Base-by-base conservation (phyloP, 2,888 invertebrate genomes). In the Hypsopygia costalis region DNA sequence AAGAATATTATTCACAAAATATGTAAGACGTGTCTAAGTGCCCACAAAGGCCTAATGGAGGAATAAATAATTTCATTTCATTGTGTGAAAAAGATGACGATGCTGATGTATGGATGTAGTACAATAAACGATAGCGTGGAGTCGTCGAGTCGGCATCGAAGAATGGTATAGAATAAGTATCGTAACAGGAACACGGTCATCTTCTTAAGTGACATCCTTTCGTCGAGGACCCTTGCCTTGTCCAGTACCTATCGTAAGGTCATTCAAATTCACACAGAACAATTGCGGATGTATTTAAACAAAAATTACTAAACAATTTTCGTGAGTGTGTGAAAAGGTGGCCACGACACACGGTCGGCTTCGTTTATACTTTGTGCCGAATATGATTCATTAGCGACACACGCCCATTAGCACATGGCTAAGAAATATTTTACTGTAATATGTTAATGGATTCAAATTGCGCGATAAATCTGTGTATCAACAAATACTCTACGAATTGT, bases 351-450 rank as follows among this genome's bases (percentile, higher is more conserved):
- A 45, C 55, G 51, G 25, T n/a, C 22, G 34, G 45, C 56, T 50
- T 47, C 47, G 53, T 52, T 58, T 49, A 55, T 60, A 56, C 56
- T 63, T 71, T 63, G 69, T 68, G 69, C 66, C 66, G 58, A 71
- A 70, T 64, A 52, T 46, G 62, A 67, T 74, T 78, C 67, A 74
- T 81, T 81, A 81, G 75, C 74, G 62, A 60, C 68, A 57, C 52
- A 55, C 60, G 51, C 49, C 69, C 66, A 75, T 81, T 82, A 81
- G 68, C 81, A 69, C 59, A 48, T 62, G 41, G 46, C 59, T 62
- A 63, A 58, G 57, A 71, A 73, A 68, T 62, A 43, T 56, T 68
- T 65, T 65, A 58, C 56, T 60, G 55, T 53, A 50, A 51, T 40
- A 53, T 66, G 66, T 58, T 66, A 70, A 69, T 63, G 41, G 53